Evolutionary conservation across 2,113 vertebrate species (phyloP).

Genomic region (Lethenteron camtschaticum): DNA sequence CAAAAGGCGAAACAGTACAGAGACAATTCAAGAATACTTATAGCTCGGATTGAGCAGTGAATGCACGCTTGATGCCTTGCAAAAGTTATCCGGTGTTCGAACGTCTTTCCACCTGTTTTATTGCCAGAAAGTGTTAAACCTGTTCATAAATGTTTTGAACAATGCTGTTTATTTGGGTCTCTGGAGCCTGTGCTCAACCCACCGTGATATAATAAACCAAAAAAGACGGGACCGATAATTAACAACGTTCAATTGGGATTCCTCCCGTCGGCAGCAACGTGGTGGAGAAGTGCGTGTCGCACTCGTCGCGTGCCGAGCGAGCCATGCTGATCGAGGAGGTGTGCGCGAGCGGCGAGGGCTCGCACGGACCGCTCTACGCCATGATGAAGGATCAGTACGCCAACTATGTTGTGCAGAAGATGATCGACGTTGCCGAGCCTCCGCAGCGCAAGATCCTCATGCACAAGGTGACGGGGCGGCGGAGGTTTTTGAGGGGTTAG

Average conservation of each 20-base stretch:
- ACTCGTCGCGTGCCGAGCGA: constrained; percentile 79
- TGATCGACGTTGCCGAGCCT: constrained; percentile 95
- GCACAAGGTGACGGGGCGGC: constrained; percentile 51
- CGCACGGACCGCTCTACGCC: constrained; percentile 96
- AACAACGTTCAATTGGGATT: neutral
- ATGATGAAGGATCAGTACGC: constrained; percentile 99
- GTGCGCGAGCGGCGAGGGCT: constrained; percentile 91
- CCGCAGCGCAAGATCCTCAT: constrained; percentile 93
- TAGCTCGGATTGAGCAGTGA: no score
- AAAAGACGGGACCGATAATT: neutral
- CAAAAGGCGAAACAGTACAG: no score
- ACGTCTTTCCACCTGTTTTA: no score
- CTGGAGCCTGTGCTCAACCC: no score
- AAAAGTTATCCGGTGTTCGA: no score
- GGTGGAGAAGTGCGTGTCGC: constrained; percentile 89
- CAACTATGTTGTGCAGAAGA: constrained; percentile 94
- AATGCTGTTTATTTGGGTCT: no score
- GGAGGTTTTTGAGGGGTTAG: no score
- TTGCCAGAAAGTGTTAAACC: no score
- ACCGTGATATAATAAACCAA: no score
- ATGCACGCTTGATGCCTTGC: no score
- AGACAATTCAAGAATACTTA: no score
- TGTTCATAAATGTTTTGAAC: no score
- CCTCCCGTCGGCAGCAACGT: constrained; percentile 44
- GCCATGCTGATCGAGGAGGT: constrained; percentile 85